Base-by-base conservation (phyloP, 1,140 invertebrate genomes). In the Dreissena rostriformis region DNA sequence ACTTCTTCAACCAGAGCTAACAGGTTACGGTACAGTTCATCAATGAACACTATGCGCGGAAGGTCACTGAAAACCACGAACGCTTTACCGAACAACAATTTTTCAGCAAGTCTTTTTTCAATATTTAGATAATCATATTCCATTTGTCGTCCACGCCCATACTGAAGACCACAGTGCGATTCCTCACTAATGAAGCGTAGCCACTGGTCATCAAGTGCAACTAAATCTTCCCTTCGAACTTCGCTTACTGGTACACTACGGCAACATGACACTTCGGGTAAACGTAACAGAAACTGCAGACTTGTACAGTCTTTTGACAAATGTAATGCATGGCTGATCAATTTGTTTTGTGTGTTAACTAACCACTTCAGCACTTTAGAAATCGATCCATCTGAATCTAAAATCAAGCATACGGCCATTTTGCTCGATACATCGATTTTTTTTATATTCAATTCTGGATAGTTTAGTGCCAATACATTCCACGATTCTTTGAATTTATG, bases 11-110 rank as follows among this genome's bases (percentile, higher is more conserved):
- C 17, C 22, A 82, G 39, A 1, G 17, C 1, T 26, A 82, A 57
- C 52, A 73, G 73, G 52, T 39, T 66, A 14, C 63, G 55, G 39
- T 82, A 82, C 15, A 82, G 53, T 28, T 82, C 79, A 82, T 82
- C 79, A 24, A 29, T 82, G 29, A 82, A 82, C 6, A 82, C 79
- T 61, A 82, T 82, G n/a, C 10, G 49, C 28, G 52, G 79, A 24
- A 82, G 57, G 5, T 24, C 61, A 19, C 61, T 28, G 15, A 73
- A 70, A 22, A 5, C 52, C 1, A 82, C 14, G 29, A 63, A 65
- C 49, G 28, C 68, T 68, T 78, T 78, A 26, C 75, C 75, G 15
- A 51, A 53, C 19, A 78, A 10, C 11, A 78, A 19, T 26, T 78
- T 65, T 61, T 39, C 24, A 14, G 75, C 63, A 52, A 78, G 15